Conservation (phyloP, 2,888 invertebrate species). For the Mayetiola destructor region DNA sequence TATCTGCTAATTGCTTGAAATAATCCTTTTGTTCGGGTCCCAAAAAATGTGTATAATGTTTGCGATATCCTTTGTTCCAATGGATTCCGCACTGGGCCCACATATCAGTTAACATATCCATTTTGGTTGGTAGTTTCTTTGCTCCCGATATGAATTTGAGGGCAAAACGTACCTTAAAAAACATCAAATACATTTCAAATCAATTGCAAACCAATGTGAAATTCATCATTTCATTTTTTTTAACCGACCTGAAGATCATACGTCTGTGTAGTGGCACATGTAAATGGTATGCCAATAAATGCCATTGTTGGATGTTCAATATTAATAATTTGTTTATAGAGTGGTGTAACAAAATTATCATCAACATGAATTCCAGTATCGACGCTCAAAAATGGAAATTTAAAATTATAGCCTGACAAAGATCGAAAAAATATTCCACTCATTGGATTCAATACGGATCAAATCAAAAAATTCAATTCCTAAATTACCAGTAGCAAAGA, state of each 20-base stretch:
- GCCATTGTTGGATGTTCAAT: constrained; percentile 65
- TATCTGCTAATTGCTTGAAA: background rate
- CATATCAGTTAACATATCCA: constrained; percentile 49
- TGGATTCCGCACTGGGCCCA: constrained; percentile 44
- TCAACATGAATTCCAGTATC: constrained; percentile 56
- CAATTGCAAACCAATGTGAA: constrained; percentile 15
- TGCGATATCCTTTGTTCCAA: constrained; percentile 47
- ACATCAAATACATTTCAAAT: constrained; percentile 35
- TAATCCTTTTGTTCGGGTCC: constrained; percentile 32
- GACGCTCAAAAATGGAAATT: constrained; percentile 57
- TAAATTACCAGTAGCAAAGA: constrained; percentile 57
- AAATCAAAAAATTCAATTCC: background rate
- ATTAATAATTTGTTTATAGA: constrained; percentile 78
- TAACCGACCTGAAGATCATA: constrained; percentile 62
- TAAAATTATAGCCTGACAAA: constrained; percentile 52
- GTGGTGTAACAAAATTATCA: constrained; percentile 63
- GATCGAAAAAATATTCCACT: background rate
- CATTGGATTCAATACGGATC: background rate
- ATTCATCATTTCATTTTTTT: background rate
- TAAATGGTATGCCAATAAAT: constrained; percentile 69
- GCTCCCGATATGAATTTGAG: constrained; percentile 48
- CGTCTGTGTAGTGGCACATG: constrained; percentile 70
- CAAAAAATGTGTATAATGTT: constrained; percentile 70
- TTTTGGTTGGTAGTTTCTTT: constrained; percentile 43
- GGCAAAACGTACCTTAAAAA: constrained; percentile 38